Evolutionary conservation across 2,113 vertebrate species (phyloP).

Genomic region (Oplegnathus fasciatus): DNA sequence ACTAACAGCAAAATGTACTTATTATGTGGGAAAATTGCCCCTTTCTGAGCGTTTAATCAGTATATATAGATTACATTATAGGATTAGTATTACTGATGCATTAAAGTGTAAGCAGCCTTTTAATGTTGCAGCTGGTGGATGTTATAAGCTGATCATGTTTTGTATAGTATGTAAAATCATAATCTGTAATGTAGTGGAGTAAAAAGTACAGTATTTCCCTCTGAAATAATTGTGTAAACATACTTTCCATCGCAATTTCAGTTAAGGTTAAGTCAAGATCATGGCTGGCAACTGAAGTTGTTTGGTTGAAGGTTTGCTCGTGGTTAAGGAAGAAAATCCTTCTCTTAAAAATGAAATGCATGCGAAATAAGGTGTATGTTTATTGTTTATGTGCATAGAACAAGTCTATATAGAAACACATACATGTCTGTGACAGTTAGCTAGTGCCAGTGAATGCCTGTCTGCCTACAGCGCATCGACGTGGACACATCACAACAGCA

Average conservation of each 20-base stretch:
- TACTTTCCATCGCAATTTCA: background rate
- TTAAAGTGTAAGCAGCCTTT: background rate
- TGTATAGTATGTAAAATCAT: background rate
- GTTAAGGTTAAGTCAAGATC: no score
- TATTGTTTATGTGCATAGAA: background rate
- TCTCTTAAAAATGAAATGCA: background rate
- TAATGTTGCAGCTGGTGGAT: slow-evolving; percentile 19
- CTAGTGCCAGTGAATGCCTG: background rate
- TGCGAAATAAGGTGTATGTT: background rate
- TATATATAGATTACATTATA: background rate
- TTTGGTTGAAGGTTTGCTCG: background rate
- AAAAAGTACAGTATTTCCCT: background rate
- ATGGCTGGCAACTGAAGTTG: no score
- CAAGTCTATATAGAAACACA: no score
- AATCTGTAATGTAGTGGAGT: background rate
- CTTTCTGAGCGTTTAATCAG: background rate
- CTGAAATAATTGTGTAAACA: background rate
- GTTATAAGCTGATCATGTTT: background rate
- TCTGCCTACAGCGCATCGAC: background rate
- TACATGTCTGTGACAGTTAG: background rate
- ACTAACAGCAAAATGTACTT: background rate
- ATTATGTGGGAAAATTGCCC: background rate
- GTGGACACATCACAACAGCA: background rate
- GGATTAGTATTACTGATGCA: slow-evolving; percentile 8
- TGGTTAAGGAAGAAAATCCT: background rate